Evolutionary conservation across 2,797 vertebrate species (phyloP), one percentile per base, ranked within the genome.

Genomic region (Morelia viridis): DNA sequence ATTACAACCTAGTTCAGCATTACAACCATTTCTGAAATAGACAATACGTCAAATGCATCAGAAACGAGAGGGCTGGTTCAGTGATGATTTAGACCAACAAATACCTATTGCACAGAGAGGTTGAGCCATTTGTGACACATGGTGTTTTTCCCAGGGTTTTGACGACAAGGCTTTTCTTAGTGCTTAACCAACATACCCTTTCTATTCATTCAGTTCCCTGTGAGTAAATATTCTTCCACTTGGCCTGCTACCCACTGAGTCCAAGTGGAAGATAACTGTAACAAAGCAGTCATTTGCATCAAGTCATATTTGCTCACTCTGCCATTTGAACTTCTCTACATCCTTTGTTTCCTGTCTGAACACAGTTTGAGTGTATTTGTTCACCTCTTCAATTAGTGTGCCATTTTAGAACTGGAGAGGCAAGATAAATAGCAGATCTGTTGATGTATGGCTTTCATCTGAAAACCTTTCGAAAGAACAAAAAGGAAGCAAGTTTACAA

Each of bases 111-210:
- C 91, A 2, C 6, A 61, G 88, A 24, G 94, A 90, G 93, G 58
- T 60, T 90, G 83, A 89, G 90, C 56, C 3, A 91, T 93, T 95
- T 85, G 17, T 46, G 8, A 94, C 98, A 97, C 94, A 85, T 97
- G 97, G 96, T 64, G 71, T 4, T 26, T 19, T 97, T 98, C 98
- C 94, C 98, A 98, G 92, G 91, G 91, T n/a, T 91, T 91, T 93
- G 90, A 90, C 31, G 83, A 35, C 50, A 89, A 41, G 80, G 93
- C 88, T 76, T 94, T 92, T 90, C 90, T 80, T 62, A 92, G 86
- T 94, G 94, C 96, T 96, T 90, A 96, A 95, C 76, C 92, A 94
- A 93, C 94, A 86, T 94, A 9, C 53, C 35, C 89, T 93, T 96
- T 94, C 95, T 95, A 94, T 96, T 97, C 65, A 95, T 53, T 93